A percentile compares a stretch with the other conserved stretches of the same genome.
Conservation (phyloP, 2,888 invertebrate species). For the Agrotis puta region DNA sequence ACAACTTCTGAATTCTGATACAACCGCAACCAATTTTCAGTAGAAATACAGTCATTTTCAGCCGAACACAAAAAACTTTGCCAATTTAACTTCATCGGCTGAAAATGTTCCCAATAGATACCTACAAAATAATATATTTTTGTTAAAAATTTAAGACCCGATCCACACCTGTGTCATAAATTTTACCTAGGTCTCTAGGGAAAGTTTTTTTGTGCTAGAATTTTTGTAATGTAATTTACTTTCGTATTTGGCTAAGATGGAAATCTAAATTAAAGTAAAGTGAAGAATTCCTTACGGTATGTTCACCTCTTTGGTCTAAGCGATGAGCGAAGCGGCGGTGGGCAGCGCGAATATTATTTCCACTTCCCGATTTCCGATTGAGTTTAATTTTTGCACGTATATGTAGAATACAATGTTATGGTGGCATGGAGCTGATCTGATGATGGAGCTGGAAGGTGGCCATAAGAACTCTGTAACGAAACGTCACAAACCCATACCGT, state of each 20-base stretch:
- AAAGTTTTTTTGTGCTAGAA: slow-evolving; percentile 7
- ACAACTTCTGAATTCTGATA: slow-evolving; percentile 22
- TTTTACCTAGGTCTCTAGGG: slow-evolving; percentile 20
- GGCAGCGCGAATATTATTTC: no score
- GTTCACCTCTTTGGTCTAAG: no score
- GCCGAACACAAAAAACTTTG: slow-evolving; percentile 40
- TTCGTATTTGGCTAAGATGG: neutral
- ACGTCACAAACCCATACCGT: no score
- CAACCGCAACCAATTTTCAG: slow-evolving; percentile 23
- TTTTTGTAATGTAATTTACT: slow-evolving; percentile 18
- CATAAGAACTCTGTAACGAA: no score
- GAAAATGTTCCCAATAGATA: slow-evolving; percentile 25
- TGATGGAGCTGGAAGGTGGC: no score
- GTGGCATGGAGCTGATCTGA: no score
- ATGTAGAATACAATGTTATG: no score
- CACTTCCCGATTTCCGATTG: no score
- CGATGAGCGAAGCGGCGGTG: no score
- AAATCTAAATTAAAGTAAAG: slow-evolving; percentile 1
- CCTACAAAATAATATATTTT: slow-evolving; percentile 13
- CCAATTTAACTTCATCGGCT: slow-evolving; percentile 48
- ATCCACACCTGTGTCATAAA: slow-evolving; percentile 26
- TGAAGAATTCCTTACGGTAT: no score
- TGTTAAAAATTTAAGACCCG: slow-evolving; percentile 32
- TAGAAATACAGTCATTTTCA: slow-evolving; percentile 19
- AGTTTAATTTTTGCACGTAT: no score